A percentile compares a stretch with the other conserved stretches of the same genome.
Evolutionary conservation across 2,797 vertebrate genomes (phyloP).

Genomic region (Sebastes oblongus): DNA sequence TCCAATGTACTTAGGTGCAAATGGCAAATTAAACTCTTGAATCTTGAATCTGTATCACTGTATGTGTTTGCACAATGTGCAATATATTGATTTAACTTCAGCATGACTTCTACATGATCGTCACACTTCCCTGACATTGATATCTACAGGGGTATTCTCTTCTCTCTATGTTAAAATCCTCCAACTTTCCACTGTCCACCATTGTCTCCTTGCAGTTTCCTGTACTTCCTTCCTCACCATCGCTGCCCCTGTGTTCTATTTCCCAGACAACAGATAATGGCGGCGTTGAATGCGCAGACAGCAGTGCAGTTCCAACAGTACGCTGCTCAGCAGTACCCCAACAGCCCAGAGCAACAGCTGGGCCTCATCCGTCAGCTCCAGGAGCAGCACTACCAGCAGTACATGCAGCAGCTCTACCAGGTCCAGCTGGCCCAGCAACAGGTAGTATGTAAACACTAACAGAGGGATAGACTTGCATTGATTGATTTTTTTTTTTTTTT

Average conservation of each 20-base stretch:
- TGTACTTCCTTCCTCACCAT: conserved; percentile 8
- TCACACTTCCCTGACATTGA: neutral
- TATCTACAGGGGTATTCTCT: neutral
- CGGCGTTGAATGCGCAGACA: conserved; percentile 96
- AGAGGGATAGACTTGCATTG: neutral
- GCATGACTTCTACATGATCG: neutral
- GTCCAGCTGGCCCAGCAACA: conserved; percentile 98
- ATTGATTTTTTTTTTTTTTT: neutral
- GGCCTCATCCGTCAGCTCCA: conserved; percentile 97
- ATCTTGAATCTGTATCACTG: neutral
- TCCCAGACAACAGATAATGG: conserved; percentile 98
- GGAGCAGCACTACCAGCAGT: conserved; percentile 99
- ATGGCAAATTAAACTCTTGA: too few relatives aligned
- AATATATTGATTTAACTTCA: neutral
- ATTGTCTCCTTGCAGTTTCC: neutral
- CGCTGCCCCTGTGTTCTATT: neutral
- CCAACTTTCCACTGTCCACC: neutral
- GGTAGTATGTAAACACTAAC: conserved; percentile 77
- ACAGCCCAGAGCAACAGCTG: conserved; percentile 95
- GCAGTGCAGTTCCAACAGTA: conserved; percentile 99
- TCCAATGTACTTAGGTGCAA: too few relatives aligned
- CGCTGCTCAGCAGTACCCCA: conserved; percentile 97
- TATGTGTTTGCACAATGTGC: neutral
- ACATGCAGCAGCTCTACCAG: conserved; percentile 99
- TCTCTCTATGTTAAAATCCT: neutral